Evolutionary conservation across 2,113 vertebrate genomes (phyloP), one percentile per base, ranked within the genome.

Genomic region (Pedionomus torquatus): DNA sequence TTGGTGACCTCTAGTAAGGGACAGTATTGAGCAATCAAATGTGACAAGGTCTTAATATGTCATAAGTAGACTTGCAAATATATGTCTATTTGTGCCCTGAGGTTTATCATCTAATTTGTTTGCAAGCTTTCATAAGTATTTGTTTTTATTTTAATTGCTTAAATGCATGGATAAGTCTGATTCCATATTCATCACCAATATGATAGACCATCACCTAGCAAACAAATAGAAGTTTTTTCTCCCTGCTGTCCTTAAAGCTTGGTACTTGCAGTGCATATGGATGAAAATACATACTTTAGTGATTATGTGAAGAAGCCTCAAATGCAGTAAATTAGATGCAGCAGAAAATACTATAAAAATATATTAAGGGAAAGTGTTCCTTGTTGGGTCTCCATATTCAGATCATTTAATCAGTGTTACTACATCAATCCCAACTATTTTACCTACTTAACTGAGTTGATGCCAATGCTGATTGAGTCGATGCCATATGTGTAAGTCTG

Each of bases 381-480:
- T 18, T 41, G 10, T 89, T 94, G 65, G 13, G 3, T 43, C 66
- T 89, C 33, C 26, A 54, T 93, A 87, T 92, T 90, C 83, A 71
- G 86, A 74, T 65, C 23, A 94, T 69, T 35, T 57, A 85, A 71
- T 63, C 46, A 79, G 49, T 89, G 64, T 66, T 85, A 48, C 48
- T 82, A 17, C 57, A 83, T 61, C 51, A 85, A 18, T 93, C 16
- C 17, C 52, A 92, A 21, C 15, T 71, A 28, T 89, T 77, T 87
- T 91, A 64, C 69, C 72, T 80, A 84, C 57, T 92, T 90, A 81
- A 76, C 48, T 91, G 87, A 95, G 74, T 86, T 58, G 69, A 17
- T 90, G 70, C 95, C 68, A 96, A 46, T 90, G 52, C 75, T n/a
- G n/a, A 60, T 54, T 60, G 48, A 33, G 81, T 80, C 70, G 70